Evolutionary conservation across 2,888 invertebrate species (phyloP).

Genomic region (Lordiphosa andalusiaca): DNA sequence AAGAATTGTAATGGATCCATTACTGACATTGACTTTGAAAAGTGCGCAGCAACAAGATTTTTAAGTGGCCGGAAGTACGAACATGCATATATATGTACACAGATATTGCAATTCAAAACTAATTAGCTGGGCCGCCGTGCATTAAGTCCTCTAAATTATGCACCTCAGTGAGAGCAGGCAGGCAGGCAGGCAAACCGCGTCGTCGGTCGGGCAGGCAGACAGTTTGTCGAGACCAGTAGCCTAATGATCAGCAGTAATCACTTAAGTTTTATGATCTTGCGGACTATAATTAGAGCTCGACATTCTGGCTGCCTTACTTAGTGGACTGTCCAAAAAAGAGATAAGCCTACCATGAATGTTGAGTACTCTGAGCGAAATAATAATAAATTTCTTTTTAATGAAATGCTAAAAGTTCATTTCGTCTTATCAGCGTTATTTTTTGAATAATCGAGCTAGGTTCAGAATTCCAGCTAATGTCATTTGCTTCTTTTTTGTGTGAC

Average conservation of each 20-base stretch:
- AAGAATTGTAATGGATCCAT: conserved; percentile 48
- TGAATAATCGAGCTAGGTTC: conserved; percentile 26
- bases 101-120: conserved; percentile 51
- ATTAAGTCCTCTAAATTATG: conserved; percentile 23
- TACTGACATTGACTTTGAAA: conserved; percentile 69
- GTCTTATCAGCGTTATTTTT: conserved; percentile 17
- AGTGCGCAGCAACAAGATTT: conserved; percentile 14
- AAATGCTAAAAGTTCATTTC: conserved; percentile 46
- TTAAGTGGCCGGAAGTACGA: conserved; percentile 28
- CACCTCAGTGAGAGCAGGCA: conserved; percentile 8
- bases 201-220: conserved; percentile 34
- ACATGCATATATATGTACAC: neutral
- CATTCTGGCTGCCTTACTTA: conserved; percentile 23
- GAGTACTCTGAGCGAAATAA: conserved; percentile 27
- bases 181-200: no score
- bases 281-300: conserved; percentile 44
- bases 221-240: conserved; percentile 48
- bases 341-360: conserved; percentile 51
- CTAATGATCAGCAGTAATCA: conserved; percentile 12
- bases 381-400: conserved; percentile 63
- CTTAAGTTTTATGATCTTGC: conserved; percentile 53
- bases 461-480: conserved; percentile 21
- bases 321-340: conserved; percentile 13
- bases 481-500: conserved; percentile 5
- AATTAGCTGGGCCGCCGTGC: conserved; percentile 49